phyloP scores from a whole-genome alignment of 1,140 invertebrate genomes.

The fruit fly (Drosophila melanogaster) region Release_6_plus_ISO1_MT NT_037436.4:22530501-22531000 shows the following conservation, averaged over 20 bases:
- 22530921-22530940: constrained; percentile 4
- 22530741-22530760: constrained; percentile 5
- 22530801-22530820: constrained; percentile 19
- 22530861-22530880: constrained; percentile 54
- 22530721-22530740: background rate
- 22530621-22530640: constrained; percentile 62
- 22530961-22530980: constrained; percentile 41
- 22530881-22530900: constrained; percentile 42
- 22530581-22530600: constrained; percentile 24
- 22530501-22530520: constrained; percentile 30
- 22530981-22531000: constrained; percentile 40
- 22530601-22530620: constrained; percentile 53
- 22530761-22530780: background rate
- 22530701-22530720: constrained; percentile 39
- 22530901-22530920: constrained; percentile 60
- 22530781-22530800: constrained; percentile 36
- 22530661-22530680: constrained; percentile 55
- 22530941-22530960: constrained; percentile 6
- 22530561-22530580: constrained; percentile 35
- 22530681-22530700: constrained; percentile 51
- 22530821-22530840: constrained; percentile 57
- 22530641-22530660: constrained; percentile 20
- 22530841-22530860: constrained; percentile 42
- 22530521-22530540: constrained; percentile 15
- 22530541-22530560: constrained; percentile 53